A percentile compares a stretch with the other conserved stretches of the same genome.
These are phyloP conservation scores for Eristalis tenax DNA, from an alignment of 2,888 invertebrate genomes.

Conservation along the genomic window DNA sequence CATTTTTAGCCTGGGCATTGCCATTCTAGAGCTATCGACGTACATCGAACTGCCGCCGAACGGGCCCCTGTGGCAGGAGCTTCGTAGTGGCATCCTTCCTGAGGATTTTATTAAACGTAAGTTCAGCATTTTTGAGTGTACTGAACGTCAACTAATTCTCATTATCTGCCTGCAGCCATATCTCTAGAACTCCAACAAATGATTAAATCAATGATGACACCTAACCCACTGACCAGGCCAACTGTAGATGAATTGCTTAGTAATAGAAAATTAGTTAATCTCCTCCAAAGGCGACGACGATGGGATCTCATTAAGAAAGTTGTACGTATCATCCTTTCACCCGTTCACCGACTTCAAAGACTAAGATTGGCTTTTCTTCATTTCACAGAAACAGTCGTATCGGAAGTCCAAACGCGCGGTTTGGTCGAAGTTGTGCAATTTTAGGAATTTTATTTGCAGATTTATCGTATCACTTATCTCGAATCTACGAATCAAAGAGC, in stretches of 20 bases:
- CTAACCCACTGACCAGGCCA: constrained; percentile 82
- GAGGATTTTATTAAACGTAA: constrained; percentile 81
- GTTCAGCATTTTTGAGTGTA: constrained; percentile 23
- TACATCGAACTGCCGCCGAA: constrained; percentile 87
- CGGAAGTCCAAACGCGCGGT: constrained; percentile 77
- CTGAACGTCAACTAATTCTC: constrained; percentile 27
- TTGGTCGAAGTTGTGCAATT: constrained; percentile 80
- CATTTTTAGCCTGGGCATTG: constrained; percentile 88
- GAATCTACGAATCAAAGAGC: constrained; percentile 75
- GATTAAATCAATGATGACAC: constrained; percentile 83
- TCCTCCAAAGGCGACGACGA: constrained; percentile 76
- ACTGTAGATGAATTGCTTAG: constrained; percentile 82
- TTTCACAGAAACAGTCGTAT: constrained; percentile 77
- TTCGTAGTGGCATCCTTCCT: constrained; percentile 84
- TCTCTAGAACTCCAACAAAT: constrained; percentile 83
- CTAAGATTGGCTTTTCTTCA: background rate
- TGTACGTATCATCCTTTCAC: constrained; percentile 73
- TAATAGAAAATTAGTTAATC: constrained; percentile 77
- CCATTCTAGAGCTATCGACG: constrained; percentile 87
- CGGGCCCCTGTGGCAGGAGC: constrained; percentile 86
- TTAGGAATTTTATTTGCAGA: constrained; percentile 75
- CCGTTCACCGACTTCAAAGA: background rate
- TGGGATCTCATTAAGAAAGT: constrained; percentile 76
- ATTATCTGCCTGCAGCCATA: constrained; percentile 76
- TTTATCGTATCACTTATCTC: constrained; percentile 75